Conservation (phyloP, 2,888 invertebrate species). For the Drosophila koepferae region DNA sequence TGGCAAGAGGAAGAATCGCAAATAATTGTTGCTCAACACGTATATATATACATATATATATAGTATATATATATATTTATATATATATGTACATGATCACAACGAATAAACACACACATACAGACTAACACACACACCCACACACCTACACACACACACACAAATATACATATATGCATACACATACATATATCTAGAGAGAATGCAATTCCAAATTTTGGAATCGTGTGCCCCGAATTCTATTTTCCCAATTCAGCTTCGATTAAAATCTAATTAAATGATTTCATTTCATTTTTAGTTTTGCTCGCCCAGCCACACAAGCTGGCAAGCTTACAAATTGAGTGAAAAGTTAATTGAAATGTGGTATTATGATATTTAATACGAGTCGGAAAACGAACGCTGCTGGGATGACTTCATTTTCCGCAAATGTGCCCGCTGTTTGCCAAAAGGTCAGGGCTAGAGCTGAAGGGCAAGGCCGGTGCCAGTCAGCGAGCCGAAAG, state of each 20-base stretch:
- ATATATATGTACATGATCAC: not conserved
- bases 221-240: constrained; percentile 11
- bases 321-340: not conserved
- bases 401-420: constrained; percentile 45
- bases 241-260: constrained; percentile 10
- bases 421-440: not conserved
- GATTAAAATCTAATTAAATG: constrained; percentile 6
- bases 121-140: not conserved
- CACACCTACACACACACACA: not conserved
- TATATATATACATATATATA: not conserved
- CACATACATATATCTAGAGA: not conserved
- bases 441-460: constrained; percentile 32
- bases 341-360: constrained; percentile 11
- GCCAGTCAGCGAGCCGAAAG: not conserved
- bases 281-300: constrained; percentile 4
- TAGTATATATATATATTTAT: not conserved
- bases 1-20: constrained; percentile 36
- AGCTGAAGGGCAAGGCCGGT: constrained; percentile 4
- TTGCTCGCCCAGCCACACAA: not conserved
- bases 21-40: constrained; percentile 5
- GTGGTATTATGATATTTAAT: constrained; percentile 28
- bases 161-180: not conserved
- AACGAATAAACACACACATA: not conserved
- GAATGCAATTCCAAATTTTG: not conserved
- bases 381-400: not conserved